Evolutionary conservation across 2,113 vertebrate species (phyloP), one percentile per base, ranked within the genome.

Genomic region (Hassar affinis): DNA sequence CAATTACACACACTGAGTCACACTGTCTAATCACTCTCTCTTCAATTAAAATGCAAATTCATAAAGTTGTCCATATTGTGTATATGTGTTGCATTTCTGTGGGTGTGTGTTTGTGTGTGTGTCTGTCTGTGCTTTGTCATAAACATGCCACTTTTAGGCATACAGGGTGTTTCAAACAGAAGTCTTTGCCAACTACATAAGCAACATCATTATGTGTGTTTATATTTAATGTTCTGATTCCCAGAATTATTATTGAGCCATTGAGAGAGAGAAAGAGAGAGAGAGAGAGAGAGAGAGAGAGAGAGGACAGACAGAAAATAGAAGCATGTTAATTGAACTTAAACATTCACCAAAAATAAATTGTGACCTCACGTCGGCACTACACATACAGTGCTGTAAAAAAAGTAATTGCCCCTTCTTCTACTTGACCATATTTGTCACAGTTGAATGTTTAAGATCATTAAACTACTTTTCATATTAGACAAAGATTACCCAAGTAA

Each of bases 1-100:
- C 45, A 64, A 66, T 80, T 80, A 79, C 25, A 80, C 78, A 80
- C 42, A 49, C 78, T 33, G 59, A 64, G 42, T 79, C 57, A 64
- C 45, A 22, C 4, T 33, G 42, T 6, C n/a, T 49, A 30, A 66
- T 64, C 78, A 64, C 35, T 61, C 17, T 42, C 56, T 20, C 35
- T 61, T 64, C 78, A 66, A 30, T 79, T 80, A 80, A 80, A 80
- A 80, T 80, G 78, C 78, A 20, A 64, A 80, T 80, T 62, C 5
- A 51, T 66, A 64, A 49, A 61, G 17, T 56, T 61, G n/a, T 75
- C 27, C 49, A 30, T 74, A 45, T 76, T 88, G 62, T 75, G 49
- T 80, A 64, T 84, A 10, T 64, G 27, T 89, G 78, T 85, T 35
- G 25, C 8, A n/a, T 61, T 27, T 62, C n/a, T 62, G 59, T n/a